Base-by-base conservation (phyloP, 1,140 invertebrate genomes). In the Thaumatotibia leucotreta region DNA sequence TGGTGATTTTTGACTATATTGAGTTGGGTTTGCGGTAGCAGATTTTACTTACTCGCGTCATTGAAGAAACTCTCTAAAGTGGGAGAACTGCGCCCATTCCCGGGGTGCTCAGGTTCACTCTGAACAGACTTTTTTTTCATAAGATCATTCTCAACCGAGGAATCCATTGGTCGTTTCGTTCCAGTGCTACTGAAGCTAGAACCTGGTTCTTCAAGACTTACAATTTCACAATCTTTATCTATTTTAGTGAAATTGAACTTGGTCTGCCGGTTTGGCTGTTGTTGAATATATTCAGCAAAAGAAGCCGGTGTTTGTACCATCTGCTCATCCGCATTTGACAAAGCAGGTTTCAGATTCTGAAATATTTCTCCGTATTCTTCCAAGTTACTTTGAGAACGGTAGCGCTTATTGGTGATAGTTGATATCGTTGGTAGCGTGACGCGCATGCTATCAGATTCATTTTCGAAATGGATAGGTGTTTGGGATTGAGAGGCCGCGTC, bases 31-130 rank as follows among this genome's bases (percentile, higher is more conserved):
- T n/a, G n/a, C n/a, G n/a, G n/a, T n/a, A 14, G 35, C n/a, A 5
- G n/a, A 17, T 39, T 14, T 14, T 66, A 69, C 71, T 67, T 67
- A 73, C 71, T 52, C 4, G 35, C 68, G 4, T 73, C 71, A 54
- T 67, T 68, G 20, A 73, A 68, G 1, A 73, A 69, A 4, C 22
- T 52, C 17, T 73, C 70, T 4, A 73, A 50, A 6, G 27, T 50
- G 0, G 65, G 23, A 9, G 61, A 50, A 4, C 33, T 61, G 17
- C 14, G 29, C 8, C 27, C 31, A 2, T 31, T 63, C 4, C 22
- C 27, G 14, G 49, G 23, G 20, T 65, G 23, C 5, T 33, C 39
- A 29, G 6, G 1, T 50, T 71, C 31, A 33, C 58, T 52, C 11
- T 54, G 32, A 20, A 50, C 23, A 54, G 54, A 63, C 20, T 67